Evolutionary conservation across 2,797 vertebrate species (phyloP), one percentile per base, ranked within the genome.

Genomic region (Oreochromis mossambicus): DNA sequence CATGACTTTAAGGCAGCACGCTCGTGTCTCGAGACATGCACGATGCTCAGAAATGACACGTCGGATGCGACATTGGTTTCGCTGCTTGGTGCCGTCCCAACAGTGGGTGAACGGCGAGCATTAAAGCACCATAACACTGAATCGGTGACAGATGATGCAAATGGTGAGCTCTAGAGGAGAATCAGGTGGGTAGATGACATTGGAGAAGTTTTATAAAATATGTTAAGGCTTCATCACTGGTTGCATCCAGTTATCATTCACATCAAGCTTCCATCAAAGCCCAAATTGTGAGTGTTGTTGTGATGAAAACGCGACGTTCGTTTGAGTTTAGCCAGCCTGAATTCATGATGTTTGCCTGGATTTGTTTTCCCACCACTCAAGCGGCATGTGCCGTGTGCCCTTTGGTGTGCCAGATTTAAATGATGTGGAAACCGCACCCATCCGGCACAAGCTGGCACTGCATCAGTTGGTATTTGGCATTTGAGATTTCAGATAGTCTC

Each of bases 361-460:
- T 83, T 52, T 86, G 48, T 89, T 82, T 84, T 10, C 24, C 52
- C 52, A n/a, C 34, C 58, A 50, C 26, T 75, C 26, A 13, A 75
- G 68, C 17, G 9, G 24, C 10, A 50, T 48, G 68, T 70, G 66
- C 66, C 2, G 17, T 56, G 46, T 24, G 46, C 77, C 48, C 43
- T 50, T 58, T 55, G 8, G 0, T 43, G 38, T 81, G 88, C 84
- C 81, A 86, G 52, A 55, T 79, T 78, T 38, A 79, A 88, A 85
- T 75, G 48, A 55, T 61, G 61, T 66, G 26, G 63, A 86, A 87
- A 89, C 84, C 66, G 26, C 82, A 46, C 52, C 83, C 24, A 2
- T 54, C 77, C 58, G n/a, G 38, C 41, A 63, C 21, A 66, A 52
- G 19, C 77, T 26, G n/a, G 54, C 58, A 36, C 48, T 5, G 4